Conservation (phyloP, 2,888 invertebrate species). For the Nezara viridula region DNA sequence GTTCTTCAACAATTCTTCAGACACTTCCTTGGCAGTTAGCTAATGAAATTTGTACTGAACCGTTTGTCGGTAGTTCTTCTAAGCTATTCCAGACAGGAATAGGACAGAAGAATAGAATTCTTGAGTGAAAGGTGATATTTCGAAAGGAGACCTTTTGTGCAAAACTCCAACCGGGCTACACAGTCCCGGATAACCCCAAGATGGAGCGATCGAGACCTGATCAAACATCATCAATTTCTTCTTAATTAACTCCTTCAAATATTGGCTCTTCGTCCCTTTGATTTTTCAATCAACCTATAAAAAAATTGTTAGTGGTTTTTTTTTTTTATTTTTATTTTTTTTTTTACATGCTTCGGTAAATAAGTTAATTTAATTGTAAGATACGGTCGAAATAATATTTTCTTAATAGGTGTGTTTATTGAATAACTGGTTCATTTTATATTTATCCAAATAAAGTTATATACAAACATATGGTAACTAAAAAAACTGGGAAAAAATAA, state of each 20-base stretch:
- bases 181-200: not conserved
- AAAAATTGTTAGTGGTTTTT: too few relatives aligned
- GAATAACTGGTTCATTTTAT: too few relatives aligned
- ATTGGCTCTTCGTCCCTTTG: not conserved
- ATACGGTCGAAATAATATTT: not conserved
- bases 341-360: not conserved
- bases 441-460: too few relatives aligned
- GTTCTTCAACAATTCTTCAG: not conserved
- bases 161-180: not conserved
- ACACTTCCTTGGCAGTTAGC: not conserved
- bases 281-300: not conserved
- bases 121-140: conserved; percentile 34
- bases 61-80: not conserved
- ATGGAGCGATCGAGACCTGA: not conserved
- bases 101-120: not conserved
- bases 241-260: not conserved
- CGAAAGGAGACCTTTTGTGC: not conserved
- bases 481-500: too few relatives aligned
- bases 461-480: too few relatives aligned
- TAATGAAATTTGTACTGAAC: not conserved
- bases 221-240: conserved; percentile 13
- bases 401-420: too few relatives aligned
- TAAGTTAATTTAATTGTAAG: not conserved
- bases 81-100: not conserved
- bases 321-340: not conserved